Evolutionary conservation across 2,113 vertebrate species (phyloP), one percentile per base, ranked within the genome.

Genomic region (Alexandromys fortis): DNA sequence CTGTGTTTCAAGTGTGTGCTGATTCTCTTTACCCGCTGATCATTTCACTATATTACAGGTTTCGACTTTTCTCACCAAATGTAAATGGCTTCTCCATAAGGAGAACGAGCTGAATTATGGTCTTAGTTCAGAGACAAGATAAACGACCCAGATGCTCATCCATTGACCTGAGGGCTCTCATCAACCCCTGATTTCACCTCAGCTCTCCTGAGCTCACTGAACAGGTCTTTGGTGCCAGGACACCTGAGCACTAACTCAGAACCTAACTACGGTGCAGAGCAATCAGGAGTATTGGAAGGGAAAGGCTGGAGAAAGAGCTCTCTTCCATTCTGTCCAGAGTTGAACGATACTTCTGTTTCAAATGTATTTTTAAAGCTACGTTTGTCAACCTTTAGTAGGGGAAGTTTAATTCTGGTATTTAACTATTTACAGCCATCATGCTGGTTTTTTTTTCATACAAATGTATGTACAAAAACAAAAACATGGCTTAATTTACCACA

Each of bases 21-120:
- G 72, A 90, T 67, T 93, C 38, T 75, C 28, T 68, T 55, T 47
- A 61, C 86, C 82, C 85, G 47, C 96, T 81, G 42, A 22, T 72
- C 91, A 91, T 92, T 82, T 85, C 86, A 79, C 68, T 77, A 65
- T 21, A 45, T 61, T 45, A 52, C 19, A n/a, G 13, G 10, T 70
- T 65, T 45, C 67, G 14, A 47, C 10, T 78, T 88, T 78, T 92
- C 89, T 87, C 24, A 63, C 49, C 24, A 63, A 6, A 63, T 10
- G 68, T 89, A 42, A 73, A 77, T 87, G 42, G 68, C 47, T 86
- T 95, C 35, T 91, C n/a, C 76, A 49, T 70, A 38, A 16, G 42
- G 3, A 4, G 89, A 13, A 58, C 72, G 45, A 16, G 3, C 7
- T 89, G 49, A 70, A 85, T 81, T 65, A 75, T 89, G n/a, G 90